Evolutionary conservation across 2,888 invertebrate genomes (phyloP), one percentile per base, ranked within the genome.

Genomic region (Taphrorychus bicolor): DNA sequence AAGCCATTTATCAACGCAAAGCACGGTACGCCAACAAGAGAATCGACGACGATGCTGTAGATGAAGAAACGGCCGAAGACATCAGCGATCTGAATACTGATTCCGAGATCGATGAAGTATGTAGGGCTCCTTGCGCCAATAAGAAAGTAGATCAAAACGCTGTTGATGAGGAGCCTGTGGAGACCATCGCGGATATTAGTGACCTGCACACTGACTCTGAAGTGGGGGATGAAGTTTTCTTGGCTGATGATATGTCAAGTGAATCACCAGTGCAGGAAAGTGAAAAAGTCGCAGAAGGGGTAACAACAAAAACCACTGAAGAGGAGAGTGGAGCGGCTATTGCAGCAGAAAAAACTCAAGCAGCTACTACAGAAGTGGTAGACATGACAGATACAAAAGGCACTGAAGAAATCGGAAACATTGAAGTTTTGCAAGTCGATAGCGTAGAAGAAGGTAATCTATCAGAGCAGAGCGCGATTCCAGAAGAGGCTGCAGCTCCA

Each of bases 121-220:
- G 69, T 24, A 60, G 21, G 16, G 60, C 65, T 3, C n/a, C 3
- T 5, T 69, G 69, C 51, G 23, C 52, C 14, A 16, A 40, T 1
- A 67, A 53, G 18, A 42, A 42, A 53, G 19, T 54, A 5, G 57
- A 63, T 16, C 40, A 22, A 7, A 32, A 40, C 4, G 4, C 19
- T 1, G 19, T 16, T 2, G 67, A 59, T 16, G 67, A 63, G 42
- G 59, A 48, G 40, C 41, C 32, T 9, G 14, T 58, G 11, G 69
- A 42, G 24, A 67, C 70, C 17, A 32, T 49, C 4, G 68, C 61
- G 40, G 68, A 70, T 48, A 56, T 64, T 18, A 70, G 65, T 24
- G 70, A 64, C 41, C 59, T 68, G 18, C 24, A 67, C 57, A 68
- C 64, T 9, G 68, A 70, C 14, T 65, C 70, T 3, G 68, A 68